A percentile compares a stretch with the other conserved stretches of the same genome.
Conservation (phyloP, 2,888 invertebrate genomes). For the Nephrotoma appendiculata region DNA sequence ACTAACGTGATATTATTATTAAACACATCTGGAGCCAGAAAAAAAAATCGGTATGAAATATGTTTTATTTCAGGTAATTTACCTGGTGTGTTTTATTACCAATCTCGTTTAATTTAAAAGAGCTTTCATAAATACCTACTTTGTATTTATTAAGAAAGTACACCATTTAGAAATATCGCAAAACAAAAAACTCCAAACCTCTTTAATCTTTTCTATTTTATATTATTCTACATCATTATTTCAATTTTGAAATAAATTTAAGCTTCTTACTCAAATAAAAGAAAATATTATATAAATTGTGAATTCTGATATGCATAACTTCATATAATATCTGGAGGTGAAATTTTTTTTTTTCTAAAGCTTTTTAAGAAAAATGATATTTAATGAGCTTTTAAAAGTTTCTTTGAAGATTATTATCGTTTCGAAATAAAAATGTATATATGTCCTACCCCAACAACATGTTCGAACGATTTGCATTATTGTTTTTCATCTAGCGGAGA, state of each 20-base stretch:
- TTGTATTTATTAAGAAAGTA: background rate
- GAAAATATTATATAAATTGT: background rate
- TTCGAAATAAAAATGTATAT: background rate
- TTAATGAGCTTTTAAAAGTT: background rate
- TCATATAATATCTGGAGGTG: background rate
- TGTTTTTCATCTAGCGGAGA: background rate
- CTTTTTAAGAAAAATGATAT: background rate
- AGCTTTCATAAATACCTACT: background rate
- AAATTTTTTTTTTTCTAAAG: background rate
- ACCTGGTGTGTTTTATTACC: no score
- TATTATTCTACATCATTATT: background rate
- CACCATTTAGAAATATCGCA: background rate
- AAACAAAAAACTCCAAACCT: background rate
- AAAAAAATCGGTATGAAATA: background rate
- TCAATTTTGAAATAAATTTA: background rate
- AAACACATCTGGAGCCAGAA: background rate
- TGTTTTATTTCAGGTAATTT: background rate
- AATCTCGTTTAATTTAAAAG: background rate
- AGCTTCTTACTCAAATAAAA: background rate
- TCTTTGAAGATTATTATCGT: background rate
- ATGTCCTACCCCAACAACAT: background rate
- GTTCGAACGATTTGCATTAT: background rate
- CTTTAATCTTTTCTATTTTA: background rate
- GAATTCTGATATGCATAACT: background rate
- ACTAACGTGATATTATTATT: background rate